phyloP scores from a whole-genome alignment of 2,797 vertebrate genomes.

The Coreius guichenoti region DNA sequence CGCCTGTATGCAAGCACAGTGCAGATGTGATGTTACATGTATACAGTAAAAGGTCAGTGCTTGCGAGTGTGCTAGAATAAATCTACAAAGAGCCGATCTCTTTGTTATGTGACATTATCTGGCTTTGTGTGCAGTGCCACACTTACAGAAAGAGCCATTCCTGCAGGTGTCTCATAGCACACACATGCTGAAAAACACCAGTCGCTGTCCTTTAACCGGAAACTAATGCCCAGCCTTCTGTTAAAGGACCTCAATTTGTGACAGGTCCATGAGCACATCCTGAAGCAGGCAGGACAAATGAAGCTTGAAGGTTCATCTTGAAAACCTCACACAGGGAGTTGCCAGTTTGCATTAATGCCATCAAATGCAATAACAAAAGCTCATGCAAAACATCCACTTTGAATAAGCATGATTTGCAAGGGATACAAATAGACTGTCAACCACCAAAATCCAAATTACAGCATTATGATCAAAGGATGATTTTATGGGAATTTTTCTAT shows the following conservation, averaged over 20 bases:
- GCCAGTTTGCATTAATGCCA: constrained; percentile 38
- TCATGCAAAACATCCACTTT: constrained; percentile 58
- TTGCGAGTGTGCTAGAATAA: constrained; percentile 1
- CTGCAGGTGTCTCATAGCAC: constrained; percentile 16
- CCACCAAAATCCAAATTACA: constrained; percentile 44
- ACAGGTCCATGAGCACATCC: constrained; percentile 36
- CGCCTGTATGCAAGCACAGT: constrained; percentile 16
- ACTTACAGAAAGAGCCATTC: not conserved
- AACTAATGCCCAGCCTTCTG: constrained; percentile 36
- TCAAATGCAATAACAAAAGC: constrained; percentile 42
- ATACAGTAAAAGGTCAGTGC: constrained; percentile 54
- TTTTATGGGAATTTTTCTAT: constrained; percentile 12
- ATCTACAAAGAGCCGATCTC: constrained; percentile 19
- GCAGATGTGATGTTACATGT: not conserved
- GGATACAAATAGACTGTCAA: constrained; percentile 47
- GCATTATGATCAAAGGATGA: not conserved
- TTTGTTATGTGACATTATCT: constrained; percentile 45
- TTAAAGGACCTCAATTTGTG: constrained; percentile 36
- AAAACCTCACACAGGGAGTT: constrained; percentile 30
- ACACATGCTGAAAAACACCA: constrained; percentile 27
- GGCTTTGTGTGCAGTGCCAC: constrained; percentile 8
- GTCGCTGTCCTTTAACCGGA: constrained; percentile 12
- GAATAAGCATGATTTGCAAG: constrained; percentile 57
- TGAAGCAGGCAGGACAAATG: constrained; percentile 24
- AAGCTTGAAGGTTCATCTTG: constrained; percentile 42